A percentile compares a stretch with the other conserved stretches of the same genome.
phyloP scores from a whole-genome alignment of 1,140 invertebrate species.

The Chrysomallon squamiferum region DNA sequence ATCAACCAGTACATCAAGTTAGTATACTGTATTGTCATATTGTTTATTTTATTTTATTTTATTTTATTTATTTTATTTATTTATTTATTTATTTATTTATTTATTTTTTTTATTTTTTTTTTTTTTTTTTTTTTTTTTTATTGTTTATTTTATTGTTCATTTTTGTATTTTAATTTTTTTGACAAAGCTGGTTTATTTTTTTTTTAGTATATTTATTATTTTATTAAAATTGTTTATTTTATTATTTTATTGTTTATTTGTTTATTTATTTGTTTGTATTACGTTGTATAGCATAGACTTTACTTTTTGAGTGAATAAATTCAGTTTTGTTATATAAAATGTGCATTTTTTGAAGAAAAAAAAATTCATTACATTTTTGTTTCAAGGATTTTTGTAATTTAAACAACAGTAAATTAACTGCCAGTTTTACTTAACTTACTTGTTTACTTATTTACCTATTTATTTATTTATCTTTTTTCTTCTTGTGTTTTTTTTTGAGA shows the following conservation, averaged over 20 bases:
- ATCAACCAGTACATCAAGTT: constrained; percentile 61
- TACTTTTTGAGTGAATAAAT: not conserved
- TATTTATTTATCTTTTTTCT: no score
- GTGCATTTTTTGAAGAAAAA: not conserved
- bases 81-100: not conserved
- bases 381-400: no score
- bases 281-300: not conserved
- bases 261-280: not conserved
- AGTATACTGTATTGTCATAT: constrained; percentile 23
- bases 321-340: not conserved
- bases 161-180: not conserved
- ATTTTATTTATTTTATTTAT: not conserved
- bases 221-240: not conserved
- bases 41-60: not conserved
- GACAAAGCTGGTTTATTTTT: not conserved
- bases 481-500: no score
- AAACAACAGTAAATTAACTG: no score
- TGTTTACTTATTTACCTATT: no score
- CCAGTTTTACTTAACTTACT: no score
- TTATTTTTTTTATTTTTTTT: not conserved
- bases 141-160: not conserved
- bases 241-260: not conserved
- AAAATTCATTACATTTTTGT: not conserved
- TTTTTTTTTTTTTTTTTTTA: no score
- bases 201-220: not conserved